Evolutionary conservation across 2,888 invertebrate species (phyloP).

Genomic region (Pimpla rufipes): DNA sequence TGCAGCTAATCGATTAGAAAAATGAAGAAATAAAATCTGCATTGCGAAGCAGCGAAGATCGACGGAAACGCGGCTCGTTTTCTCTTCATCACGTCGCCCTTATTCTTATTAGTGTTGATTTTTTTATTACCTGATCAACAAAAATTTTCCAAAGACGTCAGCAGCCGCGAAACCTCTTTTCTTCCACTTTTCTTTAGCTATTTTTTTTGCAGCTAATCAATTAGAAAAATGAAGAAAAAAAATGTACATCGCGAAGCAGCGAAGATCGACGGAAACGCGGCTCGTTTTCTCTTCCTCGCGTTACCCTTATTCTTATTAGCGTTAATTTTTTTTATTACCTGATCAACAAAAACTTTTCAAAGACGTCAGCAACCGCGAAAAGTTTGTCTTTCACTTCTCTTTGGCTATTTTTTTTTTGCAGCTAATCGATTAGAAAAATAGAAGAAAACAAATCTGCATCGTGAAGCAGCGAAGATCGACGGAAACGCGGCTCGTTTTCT

Average conservation of each 20-base stretch:
- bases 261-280: constrained; percentile 35
- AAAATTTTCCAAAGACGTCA: not conserved
- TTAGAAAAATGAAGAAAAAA: not conserved
- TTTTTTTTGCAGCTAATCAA: no score
- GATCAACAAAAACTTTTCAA: not conserved
- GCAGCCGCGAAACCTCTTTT: not conserved
- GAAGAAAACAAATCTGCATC: not conserved
- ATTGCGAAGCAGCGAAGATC: constrained; percentile 1
- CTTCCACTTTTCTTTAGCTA: no score
- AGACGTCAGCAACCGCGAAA: not conserved
- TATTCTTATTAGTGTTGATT: constrained; percentile 9
- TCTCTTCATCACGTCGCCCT: constrained; percentile 40
- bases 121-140: not conserved
- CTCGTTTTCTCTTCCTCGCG: constrained; percentile 46
- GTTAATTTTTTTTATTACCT: constrained; percentile 22
- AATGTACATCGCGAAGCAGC: not conserved
- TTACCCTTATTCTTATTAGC: constrained; percentile 27
- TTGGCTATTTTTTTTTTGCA: not conserved
- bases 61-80: constrained; percentile 45
- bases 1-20: not conserved
- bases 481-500: constrained; percentile 46
- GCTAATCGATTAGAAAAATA: not conserved
- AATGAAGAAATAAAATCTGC: not conserved
- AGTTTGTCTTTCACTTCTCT: no score
- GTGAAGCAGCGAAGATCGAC: constrained; percentile 16